Evolutionary conservation across 2,888 invertebrate genomes (phyloP).

Genomic region (Camptogramma bilineatum): DNA sequence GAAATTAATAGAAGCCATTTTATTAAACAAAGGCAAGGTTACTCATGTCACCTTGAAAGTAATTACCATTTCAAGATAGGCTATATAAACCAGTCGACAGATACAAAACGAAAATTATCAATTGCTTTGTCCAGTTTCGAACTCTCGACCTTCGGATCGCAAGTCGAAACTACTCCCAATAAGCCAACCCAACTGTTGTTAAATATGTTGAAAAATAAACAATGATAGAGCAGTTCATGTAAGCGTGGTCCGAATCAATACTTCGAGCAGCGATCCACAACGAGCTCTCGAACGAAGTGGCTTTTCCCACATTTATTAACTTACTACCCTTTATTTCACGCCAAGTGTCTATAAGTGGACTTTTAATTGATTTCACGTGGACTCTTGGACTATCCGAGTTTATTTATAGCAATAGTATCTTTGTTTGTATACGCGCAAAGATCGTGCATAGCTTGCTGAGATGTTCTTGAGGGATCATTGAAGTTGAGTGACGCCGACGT

Average conservation of each 20-base stretch:
- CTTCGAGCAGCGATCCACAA: conserved; percentile 26
- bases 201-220: conserved; percentile 1
- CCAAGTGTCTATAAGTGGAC: conserved; percentile 30
- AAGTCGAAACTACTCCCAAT: background rate
- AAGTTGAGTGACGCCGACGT: no score
- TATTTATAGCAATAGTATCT: conserved; percentile 22
- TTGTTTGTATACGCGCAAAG: conserved; percentile 10
- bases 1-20: no score
- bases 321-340: conserved; percentile 35
- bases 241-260: conserved; percentile 26
- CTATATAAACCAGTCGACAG: no score
- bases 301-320: conserved; percentile 42
- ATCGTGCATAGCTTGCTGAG: no score
- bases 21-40: no score
- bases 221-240: conserved; percentile 9
- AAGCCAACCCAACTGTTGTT: background rate
- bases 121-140: background rate
- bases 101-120: no score
- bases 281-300: conserved; percentile 32
- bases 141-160: background rate
- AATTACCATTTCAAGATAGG: no score
- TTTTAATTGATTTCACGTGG: conserved; percentile 41
- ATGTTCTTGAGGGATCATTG: no score
- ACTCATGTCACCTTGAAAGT: no score
- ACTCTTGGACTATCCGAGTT: conserved; percentile 16